Base-by-base conservation (phyloP, 2,797 vertebrate species). In the Aplochiton taeniatus region DNA sequence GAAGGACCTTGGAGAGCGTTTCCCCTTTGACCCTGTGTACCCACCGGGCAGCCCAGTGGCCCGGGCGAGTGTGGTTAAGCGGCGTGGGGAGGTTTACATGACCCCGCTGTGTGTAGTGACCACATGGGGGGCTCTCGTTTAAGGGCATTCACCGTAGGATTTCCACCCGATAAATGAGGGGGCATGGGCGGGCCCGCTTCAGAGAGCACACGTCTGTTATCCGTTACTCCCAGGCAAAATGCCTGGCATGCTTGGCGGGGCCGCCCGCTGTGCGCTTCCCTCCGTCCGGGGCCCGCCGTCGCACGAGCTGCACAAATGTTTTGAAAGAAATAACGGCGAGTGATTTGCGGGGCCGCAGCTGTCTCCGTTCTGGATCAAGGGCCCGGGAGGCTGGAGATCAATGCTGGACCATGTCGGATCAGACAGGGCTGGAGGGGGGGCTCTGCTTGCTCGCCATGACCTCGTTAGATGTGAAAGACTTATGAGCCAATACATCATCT, bases 281-380 rank as follows among this genome's bases (percentile, higher is more conserved):
- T 14, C 75, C 44, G 51, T 63, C 62, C 65, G 72, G 78, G 59
- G 4, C 16, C 44, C 42, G 72, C 62, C 67, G 67, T 74, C 77
- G 75, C 73, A 51, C 51, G 74, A 72, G 75, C 77, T 65, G 72
- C 80, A 68, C 76, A 76, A 80, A 83, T 84, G 73, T 84, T 88
- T 17, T 75, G 68, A 70, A 73, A 72, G 83, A 72, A 78, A 77
- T 78, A 64, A 83, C 70, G 66, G 77, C 57, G 62, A 66, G 78
- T 74, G 79, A 78, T 84, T 87, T 85, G 76, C 75, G 69, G 78
- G 63, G 52, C 62, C 75, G 73, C 83, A 80, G 85, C 83, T 88
- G 85, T 82, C 66, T 68, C 51, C 71, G 16, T 67, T 58, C 45
- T 71, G 58, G 63, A 78, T 78, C 73, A 65, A 61, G 20, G 16